Percentiles rank a stretch among this genome's conserved stretches.
These are phyloP conservation scores for Cercopithecus diana DNA, from an alignment of 2,797 vertebrate genomes.

Conservation along the genomic window DNA sequence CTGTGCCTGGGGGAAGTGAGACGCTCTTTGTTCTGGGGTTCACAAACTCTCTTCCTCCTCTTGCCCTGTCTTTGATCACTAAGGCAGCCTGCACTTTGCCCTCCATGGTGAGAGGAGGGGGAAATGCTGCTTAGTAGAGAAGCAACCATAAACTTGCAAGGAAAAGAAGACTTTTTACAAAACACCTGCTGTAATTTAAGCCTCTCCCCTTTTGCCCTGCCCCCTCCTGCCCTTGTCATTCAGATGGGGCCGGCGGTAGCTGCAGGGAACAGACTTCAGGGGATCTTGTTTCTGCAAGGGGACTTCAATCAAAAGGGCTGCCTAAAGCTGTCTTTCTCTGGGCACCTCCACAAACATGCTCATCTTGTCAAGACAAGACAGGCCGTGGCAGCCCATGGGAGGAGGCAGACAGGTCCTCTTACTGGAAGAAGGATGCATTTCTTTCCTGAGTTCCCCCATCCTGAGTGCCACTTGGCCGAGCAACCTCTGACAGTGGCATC, in stretches of 20 bases:
- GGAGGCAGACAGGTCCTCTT: background rate
- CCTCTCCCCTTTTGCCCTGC: background rate
- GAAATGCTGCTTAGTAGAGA: slow-evolving; percentile 5
- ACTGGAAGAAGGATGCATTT: accelerated
- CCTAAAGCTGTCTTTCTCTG: background rate
- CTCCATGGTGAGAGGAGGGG: background rate
- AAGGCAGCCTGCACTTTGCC: slow-evolving; percentile 58
- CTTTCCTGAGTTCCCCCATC: background rate
- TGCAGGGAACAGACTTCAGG: background rate
- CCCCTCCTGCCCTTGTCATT: background rate
- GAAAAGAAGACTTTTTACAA: slow-evolving; percentile 44
- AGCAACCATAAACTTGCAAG: background rate
- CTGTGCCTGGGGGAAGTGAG: background rate
- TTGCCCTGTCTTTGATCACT: background rate
- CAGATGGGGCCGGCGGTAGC: background rate
- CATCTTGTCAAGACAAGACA: slow-evolving; percentile 25
- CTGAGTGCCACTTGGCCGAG: background rate
- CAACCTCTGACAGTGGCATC: background rate
- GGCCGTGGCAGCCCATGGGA: background rate
- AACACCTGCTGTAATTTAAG: slow-evolving; percentile 34
- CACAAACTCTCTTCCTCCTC: background rate
- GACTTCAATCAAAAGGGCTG: background rate
- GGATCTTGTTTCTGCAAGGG: background rate
- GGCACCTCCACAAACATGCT: background rate
- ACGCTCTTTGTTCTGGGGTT: background rate